Base-by-base conservation (phyloP, 2,113 vertebrate species). In the Oreochromis niloticus region DNA sequence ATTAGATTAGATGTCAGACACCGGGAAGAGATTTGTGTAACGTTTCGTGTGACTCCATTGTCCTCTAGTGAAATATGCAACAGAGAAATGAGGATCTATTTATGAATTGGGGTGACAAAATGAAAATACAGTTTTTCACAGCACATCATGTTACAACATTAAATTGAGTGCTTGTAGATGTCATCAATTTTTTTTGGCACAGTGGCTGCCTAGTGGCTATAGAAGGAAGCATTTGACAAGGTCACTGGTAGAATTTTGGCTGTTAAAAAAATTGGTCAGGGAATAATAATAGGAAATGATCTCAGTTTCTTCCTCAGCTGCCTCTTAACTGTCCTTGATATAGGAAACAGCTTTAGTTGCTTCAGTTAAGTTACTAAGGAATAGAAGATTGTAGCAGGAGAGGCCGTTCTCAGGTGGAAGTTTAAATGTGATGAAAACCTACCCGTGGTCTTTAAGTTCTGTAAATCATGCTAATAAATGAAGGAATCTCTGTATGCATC, bases 1-100 rank as follows among this genome's bases (percentile, higher is more conserved):
- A 86, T 92, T 91, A 93, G 91, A 93, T 91, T 93, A 91, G 90
- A 89, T 94, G 93, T 93, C 93, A 94, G 85, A 88, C 83, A 68
- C 78, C 81, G 82, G 85, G 79, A 83, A 63, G 88, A 94, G 90
- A 95, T 94, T 91, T 93, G 91, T 93, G 90, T 85, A 91, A 92
- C 88, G 84, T 84, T 80, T 81, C 66, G 86, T 88, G 84, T 92
- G 88, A 93, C 91, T 92, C 80, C 52, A 92, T 93, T 94, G 92
- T 95, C 94, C 93, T 91, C 88, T 85, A 10, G 85, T 90, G 83
- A 90, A 93, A 91, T 88, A 89, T 34, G 66, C 57, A 52, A 85
- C 17, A 3, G 68, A 83, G 82, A 91, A 81, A 86, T 8, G 16
- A 75, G 57, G 80, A 84, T 85, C 81, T 89, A 84, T 91, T 93